Evolutionary conservation across 2,888 invertebrate species (phyloP), one percentile per base, ranked within the genome.

Genomic region (Papilio demoleus): DNA sequence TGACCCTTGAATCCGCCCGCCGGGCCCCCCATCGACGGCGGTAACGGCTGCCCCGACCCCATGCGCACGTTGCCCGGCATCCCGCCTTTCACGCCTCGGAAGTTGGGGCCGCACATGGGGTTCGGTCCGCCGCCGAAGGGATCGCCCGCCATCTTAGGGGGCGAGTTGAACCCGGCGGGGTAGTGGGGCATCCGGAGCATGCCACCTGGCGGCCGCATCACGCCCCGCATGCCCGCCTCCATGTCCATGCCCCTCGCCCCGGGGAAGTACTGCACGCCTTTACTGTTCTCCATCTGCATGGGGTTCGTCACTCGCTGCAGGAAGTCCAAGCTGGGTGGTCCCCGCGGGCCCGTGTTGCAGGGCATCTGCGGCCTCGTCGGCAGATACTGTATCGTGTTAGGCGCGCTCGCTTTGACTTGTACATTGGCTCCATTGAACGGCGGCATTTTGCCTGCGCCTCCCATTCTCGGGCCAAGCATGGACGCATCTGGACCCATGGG

Each of bases 321-420:
- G 88, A 98, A 98, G 80, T 98, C 97, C 73, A 98, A 92, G 88
- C 97, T 97, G 47, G 97, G 97, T 5, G 97, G 97, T 11, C 96
- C 96, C 56, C 97, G 93, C 0, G 96, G 96, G 65, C 94, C 95
- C 36, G 94, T 92, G 71, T 94, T 94, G 79, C 95, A 95, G 12
- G 95, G 94, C 79, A 95, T 95, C 83, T 97, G 97, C n/a, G 98
- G 97, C 88, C 98, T 94, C 64, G 98, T 97, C 24, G 99, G 99
- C 86, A 99, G 94, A 93, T 99, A 99, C 93, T 99, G 99, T 84
- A 99, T 99, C 42, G 99, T 99, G 88, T 99, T 99, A 0, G 99
- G 99, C 12, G 99, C 98, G 87, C 97, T 98, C 11, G 99, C 97
- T 89, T 99, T 99, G 31, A 99, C 98, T 90, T 97, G 97, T 50